Base-by-base conservation (phyloP, 2,797 vertebrate species). In the Artibeus jamaicensis region DNA sequence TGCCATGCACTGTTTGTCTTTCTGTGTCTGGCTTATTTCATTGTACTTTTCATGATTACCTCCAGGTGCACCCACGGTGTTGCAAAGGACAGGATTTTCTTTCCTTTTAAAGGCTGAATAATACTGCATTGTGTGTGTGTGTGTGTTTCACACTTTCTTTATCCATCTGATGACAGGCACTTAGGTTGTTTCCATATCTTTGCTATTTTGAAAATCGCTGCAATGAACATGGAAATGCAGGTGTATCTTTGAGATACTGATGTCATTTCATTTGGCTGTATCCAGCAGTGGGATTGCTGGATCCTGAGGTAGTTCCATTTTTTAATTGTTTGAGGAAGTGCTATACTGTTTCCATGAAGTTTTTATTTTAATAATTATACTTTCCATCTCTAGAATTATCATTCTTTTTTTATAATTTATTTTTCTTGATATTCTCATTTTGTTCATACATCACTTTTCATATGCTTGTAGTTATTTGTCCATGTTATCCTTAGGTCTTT, bases 101-200 rank as follows among this genome's bases (percentile, higher is more conserved):
- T 94, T 46, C 91, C 9, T 81, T 79, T 74, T 67, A 65, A 91
- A 86, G 48, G 37, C 32, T 91, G 57, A 91, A 86, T 73, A 73
- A 55, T 71, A 29, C 29, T 59, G 11, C 26, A 29, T 12, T 79
- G 16, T 70, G 39, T 48, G 21, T 32, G 32, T 29, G 29, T 44
- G 21, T 34, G 37, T 26, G 2, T 53, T 10, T 32, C n/a, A 74
- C 11, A 79, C 59, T 67, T 67, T 22, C 53, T 81, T 73, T 32
- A 86, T 91, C 37, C 32, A 67, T 78, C 29, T 44, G 12, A 59
- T 94, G 16, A 71, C 29, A 29, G 39, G 55, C 59, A 88, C 21
- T 48, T 65, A 50, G 44, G 34, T 67, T 76, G 34, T 65, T 67
- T 82, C 37, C 44, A 29, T 89, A 21, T 59, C 32, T 79, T 71